Conservation (phyloP, 1,140 invertebrate species). For the Tetraneura akinire region DNA sequence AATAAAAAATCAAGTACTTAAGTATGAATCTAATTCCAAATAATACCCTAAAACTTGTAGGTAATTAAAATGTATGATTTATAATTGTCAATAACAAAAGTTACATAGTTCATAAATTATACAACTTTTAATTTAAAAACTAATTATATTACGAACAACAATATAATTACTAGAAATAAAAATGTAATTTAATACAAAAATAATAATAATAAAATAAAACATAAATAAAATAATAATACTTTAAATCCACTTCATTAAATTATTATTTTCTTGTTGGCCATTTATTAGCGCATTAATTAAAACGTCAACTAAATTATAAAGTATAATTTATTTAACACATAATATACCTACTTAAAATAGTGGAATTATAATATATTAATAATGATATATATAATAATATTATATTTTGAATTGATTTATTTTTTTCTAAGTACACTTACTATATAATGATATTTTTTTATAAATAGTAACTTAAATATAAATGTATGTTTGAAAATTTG, state of each 20-base stretch:
- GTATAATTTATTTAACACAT: not conserved
- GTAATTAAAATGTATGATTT: no score
- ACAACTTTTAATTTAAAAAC: not conserved
- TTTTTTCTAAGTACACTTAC: no score
- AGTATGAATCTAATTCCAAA: no score
- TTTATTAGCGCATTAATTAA: not conserved
- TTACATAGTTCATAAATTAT: not conserved
- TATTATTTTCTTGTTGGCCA: not conserved
- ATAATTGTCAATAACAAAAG: not conserved
- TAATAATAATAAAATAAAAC: not conserved
- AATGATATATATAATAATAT: no score
- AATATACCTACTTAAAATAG: not conserved
- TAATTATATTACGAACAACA: not conserved
- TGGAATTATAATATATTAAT: not conserved
- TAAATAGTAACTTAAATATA: no score
- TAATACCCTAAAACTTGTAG: no score
- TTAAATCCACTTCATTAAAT: not conserved
- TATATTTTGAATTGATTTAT: no score
- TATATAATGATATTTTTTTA: no score
- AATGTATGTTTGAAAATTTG: no score
- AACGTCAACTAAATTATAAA: not conserved
- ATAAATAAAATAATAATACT: not conserved
- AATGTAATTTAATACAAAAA: not conserved
- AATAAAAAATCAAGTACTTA: no score
- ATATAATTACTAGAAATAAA: no score